Conservation (phyloP, 1,140 invertebrate genomes). For the Drosophila arizonae region DNA sequence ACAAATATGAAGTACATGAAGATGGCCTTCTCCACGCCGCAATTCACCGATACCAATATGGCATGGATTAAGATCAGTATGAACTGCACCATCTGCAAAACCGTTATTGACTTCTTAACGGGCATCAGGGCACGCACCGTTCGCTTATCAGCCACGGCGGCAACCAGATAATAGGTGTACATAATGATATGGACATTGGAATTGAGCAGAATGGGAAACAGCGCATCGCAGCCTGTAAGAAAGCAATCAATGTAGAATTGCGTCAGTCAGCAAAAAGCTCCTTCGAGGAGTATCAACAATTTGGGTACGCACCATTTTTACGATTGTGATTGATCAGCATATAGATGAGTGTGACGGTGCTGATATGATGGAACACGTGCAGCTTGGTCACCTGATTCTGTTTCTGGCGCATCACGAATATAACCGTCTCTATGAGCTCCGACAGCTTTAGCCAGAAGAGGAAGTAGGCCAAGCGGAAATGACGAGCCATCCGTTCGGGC, state of each 20-base stretch:
- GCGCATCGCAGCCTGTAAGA: constrained; percentile 88
- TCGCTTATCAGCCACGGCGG: constrained; percentile 87
- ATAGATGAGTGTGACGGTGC: constrained; percentile 90
- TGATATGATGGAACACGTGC: constrained; percentile 89
- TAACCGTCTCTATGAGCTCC: constrained; percentile 88
- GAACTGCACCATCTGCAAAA: constrained; percentile 86
- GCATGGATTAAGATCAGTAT: constrained; percentile 84
- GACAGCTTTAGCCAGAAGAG: constrained; percentile 85
- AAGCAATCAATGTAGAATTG: background rate
- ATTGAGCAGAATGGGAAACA: constrained; percentile 91
- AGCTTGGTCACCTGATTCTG: constrained; percentile 89
- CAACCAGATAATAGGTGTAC: constrained; percentile 92
- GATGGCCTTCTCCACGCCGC: constrained; percentile 44
- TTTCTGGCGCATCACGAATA: constrained; percentile 92
- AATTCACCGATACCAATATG: constrained; percentile 59
- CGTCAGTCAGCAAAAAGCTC: background rate
- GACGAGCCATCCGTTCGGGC: constrained; percentile 19
- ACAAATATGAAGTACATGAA: constrained; percentile 85
- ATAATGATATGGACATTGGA: constrained; percentile 89
- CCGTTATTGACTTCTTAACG: constrained; percentile 82
- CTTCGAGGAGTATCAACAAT: background rate
- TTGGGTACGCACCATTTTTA: constrained; percentile 50
- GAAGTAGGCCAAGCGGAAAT: constrained; percentile 82
- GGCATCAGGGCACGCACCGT: constrained; percentile 62
- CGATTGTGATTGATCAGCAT: constrained; percentile 85